Conservation (phyloP, 2,797 vertebrate species). For the Poliocrania exsul region DNA sequence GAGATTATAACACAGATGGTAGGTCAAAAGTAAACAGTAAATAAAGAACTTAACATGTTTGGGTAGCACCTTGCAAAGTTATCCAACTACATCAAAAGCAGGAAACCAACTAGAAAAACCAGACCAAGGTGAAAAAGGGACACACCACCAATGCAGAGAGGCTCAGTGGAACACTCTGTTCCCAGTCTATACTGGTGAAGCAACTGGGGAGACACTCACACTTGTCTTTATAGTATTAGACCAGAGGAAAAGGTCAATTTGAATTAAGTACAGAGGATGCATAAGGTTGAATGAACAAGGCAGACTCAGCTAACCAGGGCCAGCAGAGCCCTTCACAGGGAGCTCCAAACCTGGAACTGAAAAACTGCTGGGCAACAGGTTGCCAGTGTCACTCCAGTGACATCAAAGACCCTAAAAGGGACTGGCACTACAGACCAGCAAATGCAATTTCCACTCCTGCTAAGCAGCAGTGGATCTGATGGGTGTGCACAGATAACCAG, state of each 20-base stretch:
- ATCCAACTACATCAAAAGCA: not conserved
- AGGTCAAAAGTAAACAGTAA: not conserved
- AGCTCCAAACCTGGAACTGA: not conserved
- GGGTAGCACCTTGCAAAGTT: not conserved
- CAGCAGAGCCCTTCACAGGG: not conserved
- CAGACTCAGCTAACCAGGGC: not conserved
- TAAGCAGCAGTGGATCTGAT: not conserved
- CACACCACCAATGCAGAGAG: not conserved
- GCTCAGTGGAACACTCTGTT: not conserved
- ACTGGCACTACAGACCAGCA: not conserved
- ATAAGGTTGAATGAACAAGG: not conserved
- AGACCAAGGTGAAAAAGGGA: not conserved
- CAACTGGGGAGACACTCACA: not conserved
- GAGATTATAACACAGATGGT: not conserved
- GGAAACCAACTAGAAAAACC: not conserved
- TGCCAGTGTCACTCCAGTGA: not conserved
- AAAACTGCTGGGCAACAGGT: not conserved
- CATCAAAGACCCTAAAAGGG: not conserved
- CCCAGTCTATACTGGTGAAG: not conserved
- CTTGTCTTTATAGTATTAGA: not conserved
- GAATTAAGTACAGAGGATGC: not conserved
- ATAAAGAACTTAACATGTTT: not conserved
- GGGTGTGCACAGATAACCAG: not conserved
- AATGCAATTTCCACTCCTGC: not conserved
- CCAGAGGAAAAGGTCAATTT: not conserved